These are phyloP conservation scores for Hyla sarda DNA, from an alignment of 2,113 vertebrate genomes.

Conservation along the genomic window DNA sequence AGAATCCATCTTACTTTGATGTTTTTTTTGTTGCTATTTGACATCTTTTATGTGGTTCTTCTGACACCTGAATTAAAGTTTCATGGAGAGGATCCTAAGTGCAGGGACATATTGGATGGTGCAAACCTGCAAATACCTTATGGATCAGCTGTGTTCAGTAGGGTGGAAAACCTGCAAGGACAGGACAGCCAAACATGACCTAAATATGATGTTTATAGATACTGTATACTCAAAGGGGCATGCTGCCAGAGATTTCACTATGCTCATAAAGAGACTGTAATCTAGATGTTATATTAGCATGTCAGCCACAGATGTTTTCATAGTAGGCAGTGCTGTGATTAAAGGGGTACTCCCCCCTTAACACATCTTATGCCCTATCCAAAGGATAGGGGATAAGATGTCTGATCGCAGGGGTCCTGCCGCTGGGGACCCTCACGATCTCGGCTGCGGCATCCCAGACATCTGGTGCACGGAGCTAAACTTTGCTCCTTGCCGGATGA, in stretches of 20 bases:
- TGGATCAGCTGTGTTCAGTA: neutral
- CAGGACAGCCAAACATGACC: neutral
- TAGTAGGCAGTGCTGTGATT: no score
- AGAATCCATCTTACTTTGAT: slow-evolving; percentile 48
- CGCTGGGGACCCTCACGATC: no score
- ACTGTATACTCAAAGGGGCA: neutral
- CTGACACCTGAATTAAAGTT: slow-evolving; percentile 57
- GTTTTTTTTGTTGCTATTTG: slow-evolving; percentile 35
- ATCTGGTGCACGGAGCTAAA: no score
- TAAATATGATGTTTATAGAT: neutral
- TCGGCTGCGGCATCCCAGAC: no score
- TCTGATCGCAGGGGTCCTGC: no score
- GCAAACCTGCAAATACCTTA: neutral
- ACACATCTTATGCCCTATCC: no score
- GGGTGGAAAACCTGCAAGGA: neutral
- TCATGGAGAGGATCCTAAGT: slow-evolving; percentile 35
- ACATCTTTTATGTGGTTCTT: slow-evolving; percentile 46
- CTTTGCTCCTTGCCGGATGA: no score
- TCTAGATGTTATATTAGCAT: neutral
- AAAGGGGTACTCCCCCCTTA: no score
- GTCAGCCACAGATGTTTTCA: neutral
- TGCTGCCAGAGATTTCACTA: neutral
- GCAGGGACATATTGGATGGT: slow-evolving; percentile 42
- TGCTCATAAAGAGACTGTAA: neutral
- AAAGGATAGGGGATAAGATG: no score